Base-by-base conservation (phyloP, 2,888 invertebrate species). In the Caenorhabditis zanzibari region DNA sequence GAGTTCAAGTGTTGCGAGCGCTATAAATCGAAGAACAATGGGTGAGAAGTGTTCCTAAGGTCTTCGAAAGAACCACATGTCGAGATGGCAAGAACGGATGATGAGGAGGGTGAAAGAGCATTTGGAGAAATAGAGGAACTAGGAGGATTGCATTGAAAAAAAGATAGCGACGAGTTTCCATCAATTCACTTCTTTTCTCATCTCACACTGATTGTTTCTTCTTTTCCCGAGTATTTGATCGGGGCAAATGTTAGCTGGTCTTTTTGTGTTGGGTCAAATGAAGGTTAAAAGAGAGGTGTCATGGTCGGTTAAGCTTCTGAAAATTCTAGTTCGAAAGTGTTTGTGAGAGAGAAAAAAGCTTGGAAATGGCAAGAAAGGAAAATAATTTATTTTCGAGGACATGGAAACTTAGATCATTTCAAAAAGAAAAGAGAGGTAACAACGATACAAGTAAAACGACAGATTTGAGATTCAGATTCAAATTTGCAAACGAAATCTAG, bases 51-150 rank as follows among this genome's bases (percentile, higher is more conserved):
- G 61, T 52, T 73, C 35, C 73, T 38, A 35, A 52, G 38, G 56
- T 47, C 63, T 61, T 64, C 54, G 24, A 63, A 74, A 24, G 47
- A 63, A 58, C 75, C 75, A 75, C 75, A 75, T 75, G 75, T 75
- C 16, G 47, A 58, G 44, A 22, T 28, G 41, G 28, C 12, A 16
- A 54, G 66, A 66, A 66, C 66, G 38, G 22, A 49, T 14, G 63
- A 28, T n/a, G 52, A 38, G 10, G 22, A 56, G 26, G 10, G 49
- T 9, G 19, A 44, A 28, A 44, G 19, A 58, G 44, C 19, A 69
- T 38, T 24, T 72, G 44, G 41, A 32, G 32, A 32, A 47, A 41
- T 35, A 47, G 61, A 49, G 35, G 49, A 49, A 59, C 22, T 16
- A 28, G n/a, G 22, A 41, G 14, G 54, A 38, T 10, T 10, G 38